Percentiles rank a stretch among this genome's conserved stretches.
These are phyloP conservation scores for Todiramphus saurophagus DNA, from an alignment of 2,113 vertebrate genomes.

Conservation along the genomic window DNA sequence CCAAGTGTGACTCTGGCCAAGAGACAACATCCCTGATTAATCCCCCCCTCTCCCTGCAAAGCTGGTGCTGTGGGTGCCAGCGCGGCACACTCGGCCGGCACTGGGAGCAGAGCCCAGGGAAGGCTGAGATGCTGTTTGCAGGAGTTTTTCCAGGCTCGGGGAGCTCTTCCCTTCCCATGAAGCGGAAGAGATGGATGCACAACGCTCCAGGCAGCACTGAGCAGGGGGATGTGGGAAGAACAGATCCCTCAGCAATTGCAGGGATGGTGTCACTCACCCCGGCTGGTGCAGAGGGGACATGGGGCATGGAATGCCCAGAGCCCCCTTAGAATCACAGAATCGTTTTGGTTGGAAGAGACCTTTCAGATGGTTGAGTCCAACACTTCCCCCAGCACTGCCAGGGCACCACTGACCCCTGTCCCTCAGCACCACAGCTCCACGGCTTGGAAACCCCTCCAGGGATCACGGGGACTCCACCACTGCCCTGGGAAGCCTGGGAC, in stretches of 20 bases:
- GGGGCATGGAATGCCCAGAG: accelerated
- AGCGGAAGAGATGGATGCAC: neutral
- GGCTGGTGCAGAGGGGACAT: neutral
- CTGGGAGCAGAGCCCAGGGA: neutral
- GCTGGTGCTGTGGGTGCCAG: neutral
- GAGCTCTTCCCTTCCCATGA: accelerated
- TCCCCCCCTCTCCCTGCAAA: neutral
- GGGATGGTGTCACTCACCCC: neutral
- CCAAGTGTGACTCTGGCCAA: neutral
- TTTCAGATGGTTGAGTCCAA: neutral
- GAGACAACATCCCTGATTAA: neutral
- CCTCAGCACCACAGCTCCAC: neutral
- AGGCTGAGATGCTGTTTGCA: neutral
- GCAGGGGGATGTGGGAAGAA: accelerated
- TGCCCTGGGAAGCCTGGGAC: neutral
- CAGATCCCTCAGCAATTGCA: neutral
- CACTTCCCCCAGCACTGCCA: neutral
- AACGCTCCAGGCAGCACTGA: accelerated
- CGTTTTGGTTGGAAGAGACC: neutral
- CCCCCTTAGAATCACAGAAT: neutral
- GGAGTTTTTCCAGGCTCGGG: neutral
- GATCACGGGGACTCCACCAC: neutral
- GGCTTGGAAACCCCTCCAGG: neutral
- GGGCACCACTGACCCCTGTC: neutral
- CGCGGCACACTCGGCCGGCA: accelerated